phyloP scores from a whole-genome alignment of 2,797 vertebrate genomes.

The Chromobotia macracanthus region DNA sequence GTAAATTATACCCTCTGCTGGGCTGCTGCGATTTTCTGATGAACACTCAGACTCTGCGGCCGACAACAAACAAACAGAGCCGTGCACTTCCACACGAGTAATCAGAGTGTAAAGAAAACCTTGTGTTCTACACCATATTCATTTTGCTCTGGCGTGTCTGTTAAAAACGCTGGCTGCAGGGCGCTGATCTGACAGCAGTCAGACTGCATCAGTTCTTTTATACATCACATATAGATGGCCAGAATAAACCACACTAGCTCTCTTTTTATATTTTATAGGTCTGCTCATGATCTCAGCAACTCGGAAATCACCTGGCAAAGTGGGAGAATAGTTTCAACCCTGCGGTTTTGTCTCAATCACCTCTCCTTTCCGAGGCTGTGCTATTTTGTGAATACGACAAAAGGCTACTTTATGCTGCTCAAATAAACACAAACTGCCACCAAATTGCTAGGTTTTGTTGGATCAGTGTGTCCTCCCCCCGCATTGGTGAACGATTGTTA shows the following conservation, averaged over 20 bases:
- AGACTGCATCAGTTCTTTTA: slow-evolving; percentile 22
- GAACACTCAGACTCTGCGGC: slow-evolving; percentile 43
- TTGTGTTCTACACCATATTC: slow-evolving; percentile 18
- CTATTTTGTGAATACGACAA: not conserved
- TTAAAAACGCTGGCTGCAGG: slow-evolving; percentile 29
- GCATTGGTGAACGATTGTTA: too few relatives aligned
- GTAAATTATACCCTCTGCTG: slow-evolving; percentile 54
- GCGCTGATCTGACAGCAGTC: slow-evolving; percentile 32
- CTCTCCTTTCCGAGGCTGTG: not conserved
- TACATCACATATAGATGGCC: slow-evolving; percentile 33
- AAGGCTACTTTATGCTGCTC: too few relatives aligned
- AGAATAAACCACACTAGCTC: not conserved
- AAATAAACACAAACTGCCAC: too few relatives aligned
- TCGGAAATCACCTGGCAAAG: not conserved
- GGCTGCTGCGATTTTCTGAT: slow-evolving; percentile 50
- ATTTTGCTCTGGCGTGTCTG: slow-evolving; percentile 23
- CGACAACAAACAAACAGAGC: slow-evolving; percentile 52
- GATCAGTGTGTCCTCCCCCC: too few relatives aligned
- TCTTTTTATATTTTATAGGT: not conserved
- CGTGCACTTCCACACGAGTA: slow-evolving; percentile 10
- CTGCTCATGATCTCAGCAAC: not conserved
- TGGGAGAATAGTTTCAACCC: not conserved
- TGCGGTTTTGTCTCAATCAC: not conserved
- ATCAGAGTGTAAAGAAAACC: slow-evolving; percentile 36
- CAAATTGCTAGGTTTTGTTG: too few relatives aligned